phyloP scores from a whole-genome alignment of 2,888 invertebrate genomes.

The Stramonita haemastoma region DNA sequence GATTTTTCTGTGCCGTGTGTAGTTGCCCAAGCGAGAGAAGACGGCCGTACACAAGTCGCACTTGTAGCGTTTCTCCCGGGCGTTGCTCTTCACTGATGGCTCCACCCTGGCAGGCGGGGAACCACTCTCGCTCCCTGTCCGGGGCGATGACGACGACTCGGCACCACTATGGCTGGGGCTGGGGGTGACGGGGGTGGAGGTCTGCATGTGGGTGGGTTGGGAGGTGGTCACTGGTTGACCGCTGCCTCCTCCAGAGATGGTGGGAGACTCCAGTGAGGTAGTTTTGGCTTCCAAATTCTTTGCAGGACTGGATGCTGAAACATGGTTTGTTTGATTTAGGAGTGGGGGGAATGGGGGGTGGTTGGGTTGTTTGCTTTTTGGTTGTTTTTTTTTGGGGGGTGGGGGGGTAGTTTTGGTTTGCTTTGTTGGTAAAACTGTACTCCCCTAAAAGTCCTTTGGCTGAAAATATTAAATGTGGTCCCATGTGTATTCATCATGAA shows the following conservation, averaged over 20 bases:
- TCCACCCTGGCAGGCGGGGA: background rate
- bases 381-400: too few species aligned
- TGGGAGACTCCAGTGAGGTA: background rate
- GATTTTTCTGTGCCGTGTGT: constrained; percentile 68
- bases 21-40: constrained; percentile 68
- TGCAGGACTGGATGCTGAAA: background rate
- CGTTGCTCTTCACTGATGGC: background rate
- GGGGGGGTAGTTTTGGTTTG: too few species aligned
- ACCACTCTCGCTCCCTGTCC: background rate
- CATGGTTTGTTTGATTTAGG: too few species aligned
- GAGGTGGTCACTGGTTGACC: background rate
- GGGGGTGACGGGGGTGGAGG: background rate
- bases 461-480: too few species aligned
- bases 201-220: background rate
- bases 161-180: background rate
- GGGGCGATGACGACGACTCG: background rate
- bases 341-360: too few species aligned
- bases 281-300: background rate
- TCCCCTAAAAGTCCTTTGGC: too few species aligned
- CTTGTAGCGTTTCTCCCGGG: constrained; percentile 48
- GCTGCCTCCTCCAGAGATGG: background rate
- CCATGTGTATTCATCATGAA: too few species aligned
- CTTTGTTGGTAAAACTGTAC: too few species aligned
- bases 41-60: constrained; percentile 71
- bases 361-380: too few species aligned